Evolutionary conservation across 1,140 invertebrate species (phyloP).

Genomic region (Halictus rubicundus): DNA sequence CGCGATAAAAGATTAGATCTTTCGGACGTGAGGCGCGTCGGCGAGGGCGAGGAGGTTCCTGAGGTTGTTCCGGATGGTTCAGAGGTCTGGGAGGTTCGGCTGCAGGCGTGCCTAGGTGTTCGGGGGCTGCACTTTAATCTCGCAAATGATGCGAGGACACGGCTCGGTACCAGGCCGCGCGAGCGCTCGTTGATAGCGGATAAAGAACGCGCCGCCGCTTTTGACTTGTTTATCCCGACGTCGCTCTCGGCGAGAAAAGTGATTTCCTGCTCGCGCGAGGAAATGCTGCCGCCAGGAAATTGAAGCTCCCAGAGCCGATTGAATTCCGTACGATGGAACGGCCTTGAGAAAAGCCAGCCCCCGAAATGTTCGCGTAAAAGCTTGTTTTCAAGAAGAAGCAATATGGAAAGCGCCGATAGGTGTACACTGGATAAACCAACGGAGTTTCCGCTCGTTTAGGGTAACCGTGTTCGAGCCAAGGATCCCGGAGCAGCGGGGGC

Average conservation of each 20-base stretch:
- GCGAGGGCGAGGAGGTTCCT: background rate
- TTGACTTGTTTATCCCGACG: constrained; percentile 23
- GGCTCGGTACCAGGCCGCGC: background rate
- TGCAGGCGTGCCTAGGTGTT: constrained; percentile 14
- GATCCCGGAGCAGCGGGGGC: no score
- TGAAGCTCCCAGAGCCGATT: background rate
- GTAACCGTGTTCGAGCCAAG: no score
- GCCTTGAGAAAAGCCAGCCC: no score
- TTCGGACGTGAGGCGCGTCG: constrained; percentile 23
- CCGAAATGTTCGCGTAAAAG: no score
- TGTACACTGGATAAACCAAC: no score
- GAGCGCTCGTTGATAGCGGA: background rate
- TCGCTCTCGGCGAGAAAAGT: background rate
- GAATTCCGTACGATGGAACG: constrained; percentile 1
- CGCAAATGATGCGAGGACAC: constrained; percentile 53
- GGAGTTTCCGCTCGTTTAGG: no score
- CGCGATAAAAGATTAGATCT: constrained; percentile 63
- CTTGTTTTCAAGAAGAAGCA: no score
- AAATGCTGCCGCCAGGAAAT: background rate
- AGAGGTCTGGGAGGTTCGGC: background rate
- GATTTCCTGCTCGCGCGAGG: background rate
- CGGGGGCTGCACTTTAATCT: constrained; percentile 62
- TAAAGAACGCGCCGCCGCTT: constrained; percentile 10
- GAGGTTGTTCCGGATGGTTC: no score
- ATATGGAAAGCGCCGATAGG: no score